phyloP scores from a whole-genome alignment of 2,888 invertebrate genomes.

The Allygus modestus region DNA sequence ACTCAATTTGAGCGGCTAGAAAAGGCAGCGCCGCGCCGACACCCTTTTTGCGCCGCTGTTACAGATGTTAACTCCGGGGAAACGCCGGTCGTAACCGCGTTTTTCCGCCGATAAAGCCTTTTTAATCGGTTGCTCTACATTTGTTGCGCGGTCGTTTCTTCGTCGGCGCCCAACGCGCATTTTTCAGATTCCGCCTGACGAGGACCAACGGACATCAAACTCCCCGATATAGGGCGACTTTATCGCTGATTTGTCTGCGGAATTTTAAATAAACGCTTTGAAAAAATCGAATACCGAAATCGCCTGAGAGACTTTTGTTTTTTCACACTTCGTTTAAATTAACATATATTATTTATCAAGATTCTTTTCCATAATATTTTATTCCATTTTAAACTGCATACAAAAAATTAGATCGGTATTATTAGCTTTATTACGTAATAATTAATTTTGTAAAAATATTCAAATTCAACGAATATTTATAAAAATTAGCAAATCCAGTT shows the following conservation, averaged over 20 bases:
- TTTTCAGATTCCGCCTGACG: constrained; percentile 24
- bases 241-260: constrained; percentile 28
- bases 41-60: constrained; percentile 31
- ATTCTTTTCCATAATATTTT: no score
- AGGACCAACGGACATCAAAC: constrained; percentile 10
- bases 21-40: constrained; percentile 47
- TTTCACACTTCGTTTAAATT: no score
- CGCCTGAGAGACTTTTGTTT: background rate
- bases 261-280: constrained; percentile 9
- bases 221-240: constrained; percentile 36
- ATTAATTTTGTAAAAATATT: no score
- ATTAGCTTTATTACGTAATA: no score
- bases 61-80: constrained; percentile 49
- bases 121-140: constrained; percentile 51
- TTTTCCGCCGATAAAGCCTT: constrained; percentile 56
- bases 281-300: constrained; percentile 7
- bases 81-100: constrained; percentile 37
- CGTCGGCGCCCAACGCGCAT: constrained; percentile 36
- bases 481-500: no score
- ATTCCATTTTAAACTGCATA: no score
- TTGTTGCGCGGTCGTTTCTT: constrained; percentile 22
- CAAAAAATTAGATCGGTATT: no score
- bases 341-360: no score
- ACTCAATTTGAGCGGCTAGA: constrained; percentile 57
- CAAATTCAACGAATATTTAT: no score